Evolutionary conservation across 2,888 invertebrate genomes (phyloP).

Genomic region (Meandrusa payeni): DNA sequence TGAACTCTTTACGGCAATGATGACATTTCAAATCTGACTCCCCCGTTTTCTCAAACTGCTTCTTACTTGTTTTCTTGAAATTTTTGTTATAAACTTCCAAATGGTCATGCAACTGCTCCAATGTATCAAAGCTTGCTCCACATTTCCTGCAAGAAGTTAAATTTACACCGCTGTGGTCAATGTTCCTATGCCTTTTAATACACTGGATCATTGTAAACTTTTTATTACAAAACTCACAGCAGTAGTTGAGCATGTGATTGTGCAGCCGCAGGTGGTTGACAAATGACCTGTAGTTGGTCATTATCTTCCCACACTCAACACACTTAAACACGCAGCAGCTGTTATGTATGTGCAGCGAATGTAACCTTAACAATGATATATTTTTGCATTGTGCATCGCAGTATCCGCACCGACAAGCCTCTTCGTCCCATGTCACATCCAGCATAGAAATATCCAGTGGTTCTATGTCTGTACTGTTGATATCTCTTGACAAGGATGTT

Average conservation of each 20-base stretch:
- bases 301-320: constrained; percentile 56
- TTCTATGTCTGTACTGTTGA: constrained; percentile 20
- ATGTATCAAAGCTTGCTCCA: constrained; percentile 51
- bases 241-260: constrained; percentile 53
- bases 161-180: constrained; percentile 38
- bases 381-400: constrained; percentile 69
- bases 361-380: constrained; percentile 55
- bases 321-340: constrained; percentile 65
- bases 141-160: constrained; percentile 54
- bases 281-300: constrained; percentile 50
- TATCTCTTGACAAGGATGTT: constrained; percentile 22
- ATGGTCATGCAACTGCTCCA: constrained; percentile 58
- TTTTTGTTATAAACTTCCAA: constrained; percentile 48
- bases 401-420: constrained; percentile 59
- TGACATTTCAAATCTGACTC: constrained; percentile 56
- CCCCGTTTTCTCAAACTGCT: constrained; percentile 15
- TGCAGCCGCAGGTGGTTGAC: constrained; percentile 60
- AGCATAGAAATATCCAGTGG: constrained; percentile 33
- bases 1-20: constrained; percentile 62
- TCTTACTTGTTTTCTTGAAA: constrained; percentile 37
- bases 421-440: constrained; percentile 57
- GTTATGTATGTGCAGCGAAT: constrained; percentile 62
- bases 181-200: constrained; percentile 51
- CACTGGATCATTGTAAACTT: constrained; percentile 42
- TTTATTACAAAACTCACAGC: constrained; percentile 65